Evolutionary conservation across 2,888 invertebrate species (phyloP).

Genomic region (Hedychridium roseum): DNA sequence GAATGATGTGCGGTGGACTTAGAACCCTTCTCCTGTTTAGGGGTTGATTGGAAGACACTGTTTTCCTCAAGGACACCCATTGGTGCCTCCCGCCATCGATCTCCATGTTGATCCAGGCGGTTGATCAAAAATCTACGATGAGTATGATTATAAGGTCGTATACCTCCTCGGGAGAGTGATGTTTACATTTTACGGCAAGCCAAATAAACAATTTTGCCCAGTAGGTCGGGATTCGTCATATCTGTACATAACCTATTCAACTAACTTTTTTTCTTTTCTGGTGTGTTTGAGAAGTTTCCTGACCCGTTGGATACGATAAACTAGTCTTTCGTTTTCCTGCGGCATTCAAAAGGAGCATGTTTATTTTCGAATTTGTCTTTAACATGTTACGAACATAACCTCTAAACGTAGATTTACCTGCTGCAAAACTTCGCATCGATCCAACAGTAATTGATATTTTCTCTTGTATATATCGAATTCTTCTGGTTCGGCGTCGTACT

Average conservation of each 20-base stretch:
- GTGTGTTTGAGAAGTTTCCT: slow-evolving; percentile 74
- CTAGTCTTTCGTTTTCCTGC: slow-evolving; percentile 77
- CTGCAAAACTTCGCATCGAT: slow-evolving; percentile 79
- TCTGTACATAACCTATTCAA: slow-evolving; percentile 46
- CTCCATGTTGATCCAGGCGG: slow-evolving; percentile 74
- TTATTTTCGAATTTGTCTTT: not conserved
- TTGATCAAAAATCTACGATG: slow-evolving; percentile 72
- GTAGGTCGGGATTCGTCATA: too few relatives aligned
- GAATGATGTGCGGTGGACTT: slow-evolving; percentile 44
- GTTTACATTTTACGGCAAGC: too few relatives aligned
- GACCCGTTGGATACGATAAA: slow-evolving; percentile 75
- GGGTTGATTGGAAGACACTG: slow-evolving; percentile 52
- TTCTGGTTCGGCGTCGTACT: slow-evolving; percentile 67
- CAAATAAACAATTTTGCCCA: too few relatives aligned
- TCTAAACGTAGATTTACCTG: slow-evolving; percentile 65
- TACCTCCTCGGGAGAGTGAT: too few relatives aligned
- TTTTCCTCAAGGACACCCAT: slow-evolving; percentile 67
- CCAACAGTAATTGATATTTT: slow-evolving; percentile 77
- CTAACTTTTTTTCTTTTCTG: slow-evolving; percentile 72
- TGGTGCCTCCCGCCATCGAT: slow-evolving; percentile 72
- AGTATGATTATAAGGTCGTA: too few relatives aligned
- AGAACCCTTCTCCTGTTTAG: slow-evolving; percentile 53
- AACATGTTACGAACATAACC: too few relatives aligned
- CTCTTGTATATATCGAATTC: slow-evolving; percentile 77
- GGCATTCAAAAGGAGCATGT: slow-evolving; percentile 24